phyloP scores from a whole-genome alignment of 2,888 invertebrate species.

The Hirtodrosophila alboralis region DNA sequence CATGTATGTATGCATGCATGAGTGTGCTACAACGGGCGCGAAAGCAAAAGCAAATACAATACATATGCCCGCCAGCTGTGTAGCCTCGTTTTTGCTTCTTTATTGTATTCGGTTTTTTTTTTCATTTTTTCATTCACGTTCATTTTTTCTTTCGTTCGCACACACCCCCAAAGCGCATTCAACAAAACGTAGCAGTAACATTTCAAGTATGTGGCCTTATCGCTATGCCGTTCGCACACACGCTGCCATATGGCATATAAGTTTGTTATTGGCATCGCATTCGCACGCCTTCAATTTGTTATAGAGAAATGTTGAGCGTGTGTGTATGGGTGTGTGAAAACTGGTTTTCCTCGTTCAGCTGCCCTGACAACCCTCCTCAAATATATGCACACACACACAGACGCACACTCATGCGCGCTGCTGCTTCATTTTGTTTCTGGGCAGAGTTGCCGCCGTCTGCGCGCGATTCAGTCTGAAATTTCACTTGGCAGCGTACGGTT shows the following conservation, averaged over 20 bases:
- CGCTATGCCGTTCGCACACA: conserved; percentile 54
- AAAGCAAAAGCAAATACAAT: conserved; percentile 61
- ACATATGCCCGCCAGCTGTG: conserved; percentile 80
- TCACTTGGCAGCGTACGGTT: conserved; percentile 66
- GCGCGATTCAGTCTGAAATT: conserved; percentile 63
- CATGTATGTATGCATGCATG: conserved; percentile 10
- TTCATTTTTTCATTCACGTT: conserved; percentile 31
- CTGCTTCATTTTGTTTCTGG: conserved; percentile 70
- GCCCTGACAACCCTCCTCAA: conserved; percentile 46
- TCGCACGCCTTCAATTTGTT: conserved; percentile 52
- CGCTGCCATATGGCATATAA: background rate
- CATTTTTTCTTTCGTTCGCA: conserved; percentile 64
- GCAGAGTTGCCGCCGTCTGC: conserved; percentile 65
- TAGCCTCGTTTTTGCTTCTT: conserved; percentile 73
- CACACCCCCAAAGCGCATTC: conserved; percentile 62
- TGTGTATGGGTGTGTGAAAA: conserved; percentile 48
- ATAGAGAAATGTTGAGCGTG: conserved; percentile 65
- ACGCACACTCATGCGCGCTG: conserved; percentile 56
- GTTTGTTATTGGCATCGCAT: conserved; percentile 39
- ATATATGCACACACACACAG: conserved; percentile 15
- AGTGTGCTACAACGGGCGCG: conserved; percentile 44
- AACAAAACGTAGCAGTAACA: conserved; percentile 40
- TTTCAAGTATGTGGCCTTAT: conserved; percentile 24
- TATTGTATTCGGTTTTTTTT: too few relatives aligned
- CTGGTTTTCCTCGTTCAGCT: conserved; percentile 64